Evolutionary conservation across 2,797 vertebrate genomes (phyloP), one percentile per base, ranked within the genome.

Genomic region (Oreochromis grahami): DNA sequence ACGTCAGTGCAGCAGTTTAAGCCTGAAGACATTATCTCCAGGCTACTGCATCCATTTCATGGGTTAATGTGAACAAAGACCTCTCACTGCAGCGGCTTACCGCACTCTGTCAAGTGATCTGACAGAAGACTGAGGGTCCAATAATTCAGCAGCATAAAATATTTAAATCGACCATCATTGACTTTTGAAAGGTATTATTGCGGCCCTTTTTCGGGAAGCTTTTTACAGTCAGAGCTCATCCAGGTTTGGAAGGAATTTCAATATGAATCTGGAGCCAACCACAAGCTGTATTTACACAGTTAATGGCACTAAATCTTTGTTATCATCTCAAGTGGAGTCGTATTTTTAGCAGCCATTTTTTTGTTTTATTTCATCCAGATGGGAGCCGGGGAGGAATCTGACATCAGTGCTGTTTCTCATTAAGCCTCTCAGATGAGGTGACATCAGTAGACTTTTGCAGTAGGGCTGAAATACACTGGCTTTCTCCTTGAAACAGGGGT

Each of bases 341-440:
- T 93, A 95, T 94, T 95, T 95, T 95, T 95, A 94, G 93, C 93
- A 82, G 89, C 92, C 90, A 90, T 93, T 82, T 93, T 70, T 41
- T 91, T 87, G 87, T 92, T 94, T 95, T 86, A 96, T 95, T 92
- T 85, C 88, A 94, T 94, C 94, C 95, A 95, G 94, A 95, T 96
- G 94, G 89, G 81, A 86, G 78, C 83, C 5, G 87, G 77, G 63
- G 86, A 93, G 82, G 90, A 91, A 90, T 90, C 86, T 88, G 90
- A 94, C 93, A 92, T 93, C 85, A 76, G 87, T 56, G 38, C 93
- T 94, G 93, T 87, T 95, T 93, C 91, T 89, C 80, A 91, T 96
- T 94, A 92, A 82, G 80, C 48, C 55, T 90, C 76, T 85, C 87
- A 92, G 90, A 91, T 78, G 13, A 72, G 83, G 84, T 95, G 94